These are phyloP conservation scores for Tetraneura akinire DNA, from an alignment of 1,140 invertebrate genomes.

Conservation along the genomic window DNA sequence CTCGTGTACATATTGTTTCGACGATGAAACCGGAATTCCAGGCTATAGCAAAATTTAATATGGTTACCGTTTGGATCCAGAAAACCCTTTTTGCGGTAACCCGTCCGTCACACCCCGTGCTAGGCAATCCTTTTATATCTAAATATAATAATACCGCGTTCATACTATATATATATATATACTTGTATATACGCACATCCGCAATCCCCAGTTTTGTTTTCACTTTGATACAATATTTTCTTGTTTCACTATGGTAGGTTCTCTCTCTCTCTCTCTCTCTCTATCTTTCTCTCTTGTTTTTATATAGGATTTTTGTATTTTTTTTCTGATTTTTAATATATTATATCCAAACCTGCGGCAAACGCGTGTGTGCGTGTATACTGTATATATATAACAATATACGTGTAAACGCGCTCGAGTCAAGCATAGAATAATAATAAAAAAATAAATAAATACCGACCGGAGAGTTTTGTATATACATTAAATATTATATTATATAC, in stretches of 20 bases:
- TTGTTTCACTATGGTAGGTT: slow-evolving; percentile 1
- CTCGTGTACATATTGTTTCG: slow-evolving; percentile 32
- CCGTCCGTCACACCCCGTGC: background rate
- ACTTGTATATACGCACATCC: background rate
- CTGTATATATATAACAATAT: too few relatives aligned
- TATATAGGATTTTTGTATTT: too few relatives aligned
- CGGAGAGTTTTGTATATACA: background rate
- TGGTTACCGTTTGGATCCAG: slow-evolving; percentile 45
- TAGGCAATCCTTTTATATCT: slow-evolving; percentile 37
- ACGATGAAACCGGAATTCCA: slow-evolving; percentile 47
- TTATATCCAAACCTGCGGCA: slow-evolving; percentile 15
- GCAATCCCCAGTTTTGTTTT: background rate
- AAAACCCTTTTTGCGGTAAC: slow-evolving; percentile 48
- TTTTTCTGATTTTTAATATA: slow-evolving; percentile 45
- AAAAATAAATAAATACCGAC: slow-evolving; percentile 18
- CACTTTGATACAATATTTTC: slow-evolving; percentile 46
- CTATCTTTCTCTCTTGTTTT: background rate
- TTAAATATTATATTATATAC: too few relatives aligned
- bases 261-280: too few relatives aligned
- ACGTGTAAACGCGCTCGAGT: background rate
- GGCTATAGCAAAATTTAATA: slow-evolving; percentile 48
- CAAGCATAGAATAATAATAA: slow-evolving; percentile 6
- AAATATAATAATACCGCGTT: slow-evolving; percentile 35
- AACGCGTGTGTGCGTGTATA: slow-evolving; percentile 4
- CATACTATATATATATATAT: too few relatives aligned